Evolutionary conservation across 2,113 vertebrate species (phyloP).

Genomic region (Ctenodactylus gundi): DNA sequence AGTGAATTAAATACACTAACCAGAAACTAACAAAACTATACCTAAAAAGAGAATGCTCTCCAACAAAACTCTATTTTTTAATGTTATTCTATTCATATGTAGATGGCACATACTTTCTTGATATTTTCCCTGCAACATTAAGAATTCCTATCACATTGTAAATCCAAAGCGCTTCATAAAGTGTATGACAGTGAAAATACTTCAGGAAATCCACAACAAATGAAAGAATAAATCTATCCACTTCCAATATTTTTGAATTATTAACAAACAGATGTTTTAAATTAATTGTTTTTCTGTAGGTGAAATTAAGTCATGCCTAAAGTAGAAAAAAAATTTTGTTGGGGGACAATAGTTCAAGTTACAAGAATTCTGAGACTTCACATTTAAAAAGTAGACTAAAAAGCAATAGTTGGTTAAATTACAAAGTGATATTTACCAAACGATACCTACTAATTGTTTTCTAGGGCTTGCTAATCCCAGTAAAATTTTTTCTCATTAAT

Average conservation of each 20-base stretch:
- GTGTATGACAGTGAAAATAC: conserved; percentile 64
- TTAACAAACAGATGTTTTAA: conserved; percentile 67
- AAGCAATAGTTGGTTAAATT: neutral
- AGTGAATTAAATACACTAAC: neutral
- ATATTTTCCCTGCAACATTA: conserved; percentile 64
- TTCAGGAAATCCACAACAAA: conserved; percentile 74
- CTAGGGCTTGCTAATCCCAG: neutral
- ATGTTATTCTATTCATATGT: conserved; percentile 38
- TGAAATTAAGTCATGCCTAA: conserved; percentile 57
- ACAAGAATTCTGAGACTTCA: neutral
- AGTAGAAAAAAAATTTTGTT: conserved; percentile 3
- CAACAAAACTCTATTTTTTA: conserved; percentile 55
- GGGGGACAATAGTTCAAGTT: neutral
- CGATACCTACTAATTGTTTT: neutral
- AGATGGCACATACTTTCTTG: conserved; percentile 55
- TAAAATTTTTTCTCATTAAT: neutral
- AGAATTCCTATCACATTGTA: conserved; percentile 70
- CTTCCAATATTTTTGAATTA: conserved; percentile 66
- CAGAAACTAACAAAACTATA: neutral
- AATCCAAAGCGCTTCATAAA: conserved; percentile 67
- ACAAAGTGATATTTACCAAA: neutral
- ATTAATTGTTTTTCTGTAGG: conserved; percentile 67
- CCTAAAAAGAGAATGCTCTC: conserved; percentile 40
- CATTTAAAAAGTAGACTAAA: neutral
- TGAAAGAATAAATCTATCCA: conserved; percentile 4